Evolutionary conservation across 2,888 invertebrate species (phyloP).

Genomic region (Tenodera sinensis): DNA sequence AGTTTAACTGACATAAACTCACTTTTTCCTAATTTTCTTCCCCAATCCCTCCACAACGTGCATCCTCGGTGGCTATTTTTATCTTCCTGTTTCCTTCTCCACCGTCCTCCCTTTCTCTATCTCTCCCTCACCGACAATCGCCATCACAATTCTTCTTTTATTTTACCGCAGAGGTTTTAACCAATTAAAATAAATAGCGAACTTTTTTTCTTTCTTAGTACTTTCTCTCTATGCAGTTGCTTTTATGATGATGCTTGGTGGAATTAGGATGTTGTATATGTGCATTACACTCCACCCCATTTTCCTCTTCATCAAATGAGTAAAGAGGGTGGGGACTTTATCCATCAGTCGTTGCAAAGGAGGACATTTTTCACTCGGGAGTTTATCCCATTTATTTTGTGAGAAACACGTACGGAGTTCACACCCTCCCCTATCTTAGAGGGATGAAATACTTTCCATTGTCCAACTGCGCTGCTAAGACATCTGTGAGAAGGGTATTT

Average conservation of each 20-base stretch:
- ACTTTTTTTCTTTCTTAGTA: constrained; percentile 8
- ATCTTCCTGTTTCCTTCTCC: background rate
- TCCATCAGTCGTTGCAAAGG: background rate
- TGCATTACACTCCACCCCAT: background rate
- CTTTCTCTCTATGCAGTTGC: background rate
- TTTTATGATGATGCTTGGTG: background rate
- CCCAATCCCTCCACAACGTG: background rate
- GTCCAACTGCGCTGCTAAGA: background rate
- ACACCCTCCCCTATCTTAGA: background rate
- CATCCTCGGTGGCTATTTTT: constrained; percentile 9
- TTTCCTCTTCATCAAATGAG: background rate
- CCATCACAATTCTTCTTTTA: constrained; percentile 39
- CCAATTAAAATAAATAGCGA: constrained; percentile 43
- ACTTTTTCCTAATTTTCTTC: constrained; percentile 8
- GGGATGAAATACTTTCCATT: background rate
- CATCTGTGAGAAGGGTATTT: background rate
- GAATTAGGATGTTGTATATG: background rate
- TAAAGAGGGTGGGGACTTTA: background rate
- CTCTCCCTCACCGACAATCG: constrained; percentile 25
- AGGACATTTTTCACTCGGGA: background rate
- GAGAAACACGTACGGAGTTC: background rate
- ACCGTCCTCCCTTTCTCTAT: constrained; percentile 4
- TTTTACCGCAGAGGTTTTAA: constrained; percentile 46
- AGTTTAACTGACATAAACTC: background rate
- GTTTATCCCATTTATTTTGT: background rate